phyloP scores from a whole-genome alignment of 2,797 vertebrate species.

The Poeciliopsis turneri region DNA sequence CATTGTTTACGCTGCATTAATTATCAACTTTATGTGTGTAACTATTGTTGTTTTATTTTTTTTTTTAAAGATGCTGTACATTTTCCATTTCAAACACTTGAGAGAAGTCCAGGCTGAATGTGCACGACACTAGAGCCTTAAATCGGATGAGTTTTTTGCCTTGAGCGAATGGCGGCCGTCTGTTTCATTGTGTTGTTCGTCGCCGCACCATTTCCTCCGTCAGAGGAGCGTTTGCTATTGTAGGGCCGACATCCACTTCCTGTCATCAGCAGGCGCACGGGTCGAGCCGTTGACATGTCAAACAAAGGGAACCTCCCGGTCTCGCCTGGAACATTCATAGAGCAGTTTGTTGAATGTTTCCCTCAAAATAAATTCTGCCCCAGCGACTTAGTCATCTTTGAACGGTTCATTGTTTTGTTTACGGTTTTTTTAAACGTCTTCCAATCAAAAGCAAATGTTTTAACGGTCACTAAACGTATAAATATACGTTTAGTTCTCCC shows the following conservation, averaged over 20 bases:
- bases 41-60: neutral
- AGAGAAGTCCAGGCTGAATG: conserved; percentile 8
- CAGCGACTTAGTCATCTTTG: neutral
- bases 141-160: neutral
- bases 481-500: no score
- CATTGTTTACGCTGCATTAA: conserved; percentile 29
- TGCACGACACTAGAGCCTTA: neutral
- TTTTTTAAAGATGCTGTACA: conserved; percentile 10
- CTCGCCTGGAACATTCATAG: neutral
- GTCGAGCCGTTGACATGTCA: neutral
- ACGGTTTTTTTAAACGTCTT: neutral
- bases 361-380: conserved; percentile 24
- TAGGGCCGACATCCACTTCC: neutral
- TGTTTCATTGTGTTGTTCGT: neutral
- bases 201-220: neutral
- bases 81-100: neutral
- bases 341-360: neutral
- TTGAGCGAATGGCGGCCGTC: neutral
- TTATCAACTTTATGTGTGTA: neutral
- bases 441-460: neutral
- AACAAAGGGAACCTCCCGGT: conserved; percentile 2
- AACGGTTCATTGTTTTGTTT: neutral
- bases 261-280: neutral
- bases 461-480: neutral
- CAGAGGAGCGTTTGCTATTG: neutral